Evolutionary conservation across 2,797 vertebrate genomes (phyloP).

Genomic region (Lepilemur septentrionalis): DNA sequence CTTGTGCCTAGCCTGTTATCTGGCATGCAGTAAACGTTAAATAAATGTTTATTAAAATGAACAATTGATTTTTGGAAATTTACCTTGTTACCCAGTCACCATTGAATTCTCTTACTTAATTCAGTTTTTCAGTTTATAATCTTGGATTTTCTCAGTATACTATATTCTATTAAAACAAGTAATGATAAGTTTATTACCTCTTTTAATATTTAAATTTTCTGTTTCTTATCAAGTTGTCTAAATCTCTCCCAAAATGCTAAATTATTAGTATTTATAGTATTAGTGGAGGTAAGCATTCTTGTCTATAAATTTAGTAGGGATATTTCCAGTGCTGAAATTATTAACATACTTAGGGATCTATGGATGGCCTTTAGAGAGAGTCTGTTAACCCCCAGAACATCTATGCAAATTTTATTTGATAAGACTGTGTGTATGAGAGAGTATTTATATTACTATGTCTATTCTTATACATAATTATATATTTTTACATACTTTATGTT

Average conservation of each 20-base stretch:
- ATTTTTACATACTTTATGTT: neutral
- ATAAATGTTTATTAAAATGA: neutral
- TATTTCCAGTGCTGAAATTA: neutral
- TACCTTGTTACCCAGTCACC: neutral
- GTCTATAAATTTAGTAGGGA: neutral
- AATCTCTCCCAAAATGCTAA: neutral
- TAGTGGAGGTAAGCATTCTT: neutral
- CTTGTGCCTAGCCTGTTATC: neutral
- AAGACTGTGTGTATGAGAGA: neutral
- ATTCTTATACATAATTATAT: neutral
- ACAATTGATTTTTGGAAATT: neutral
- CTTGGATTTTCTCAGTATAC: conserved; percentile 15
- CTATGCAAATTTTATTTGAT: neutral
- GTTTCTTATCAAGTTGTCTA: neutral
- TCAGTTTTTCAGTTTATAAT: neutral
- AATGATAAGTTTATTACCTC: neutral
- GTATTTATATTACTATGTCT: neutral
- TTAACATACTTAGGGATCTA: neutral
- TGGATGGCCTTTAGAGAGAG: neutral
- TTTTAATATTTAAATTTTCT: conserved; percentile 30
- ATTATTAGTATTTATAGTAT: neutral
- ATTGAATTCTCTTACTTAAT: neutral
- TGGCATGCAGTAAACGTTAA: neutral
- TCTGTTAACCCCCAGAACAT: neutral
- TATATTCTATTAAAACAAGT: neutral